Base-by-base conservation (phyloP, 2,888 invertebrate species). In the Chesias legatella region DNA sequence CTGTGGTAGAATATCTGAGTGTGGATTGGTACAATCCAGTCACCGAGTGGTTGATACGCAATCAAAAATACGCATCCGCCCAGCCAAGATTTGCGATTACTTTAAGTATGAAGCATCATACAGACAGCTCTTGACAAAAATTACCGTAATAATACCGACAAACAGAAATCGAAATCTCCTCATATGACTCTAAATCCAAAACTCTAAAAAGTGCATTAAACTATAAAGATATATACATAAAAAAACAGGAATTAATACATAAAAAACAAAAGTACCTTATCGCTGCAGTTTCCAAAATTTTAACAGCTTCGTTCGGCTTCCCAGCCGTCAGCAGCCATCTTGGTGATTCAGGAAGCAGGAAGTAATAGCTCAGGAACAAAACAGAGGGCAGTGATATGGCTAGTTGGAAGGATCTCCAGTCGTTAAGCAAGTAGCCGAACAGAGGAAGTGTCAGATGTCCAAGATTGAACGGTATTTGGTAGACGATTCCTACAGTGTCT, bases 251-350 rank as follows among this genome's bases (percentile, higher is more conserved):
- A 24, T 11, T 8, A 9, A 27, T 28, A 21, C n/a, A 10, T 11
- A 9, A 29, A 33, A 25, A 29, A n/a, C 6, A 26, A 29, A 27
- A 53, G 48, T 57, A 89, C 69, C 71, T 73, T 55, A 86, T 90
- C 1, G 94, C 94, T 7, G 92, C 93, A 47, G 83, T 88, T 69
- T 91, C 90, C 60, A 95, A 78, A 4, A 94, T 89, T 54, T 84
- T 77, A 0, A 92, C 77, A 0, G 95, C 93, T 37, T 91, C 88
- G 6, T 92, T 91, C 22, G 90, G 75, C 48, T 88, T 90, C 0
- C 94, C 94, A n/a, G 90, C 90, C 3, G 93, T 92, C 21, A 94
- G 73, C 1, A 95, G 88, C 95, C 95, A 95, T 56, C 95, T 90
- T 1, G 95, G 95, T 0, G 95, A 95, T 79, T 95, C 95, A 1